Evolutionary conservation across 2,113 vertebrate species (phyloP).

Genomic region (Serilophus lunatus): DNA sequence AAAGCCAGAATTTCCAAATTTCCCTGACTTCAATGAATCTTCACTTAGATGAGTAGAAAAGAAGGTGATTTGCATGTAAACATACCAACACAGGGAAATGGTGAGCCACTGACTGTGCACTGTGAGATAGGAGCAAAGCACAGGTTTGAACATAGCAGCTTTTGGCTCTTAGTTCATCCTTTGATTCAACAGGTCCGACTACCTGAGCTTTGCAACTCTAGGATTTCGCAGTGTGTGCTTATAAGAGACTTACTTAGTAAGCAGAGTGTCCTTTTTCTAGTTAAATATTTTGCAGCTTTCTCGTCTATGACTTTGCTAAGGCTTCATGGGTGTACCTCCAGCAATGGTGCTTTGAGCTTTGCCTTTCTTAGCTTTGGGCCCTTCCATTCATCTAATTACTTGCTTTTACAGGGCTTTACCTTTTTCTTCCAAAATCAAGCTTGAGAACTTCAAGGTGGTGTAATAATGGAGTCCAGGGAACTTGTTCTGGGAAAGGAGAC

Average conservation of each 20-base stretch:
- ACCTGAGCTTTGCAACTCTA: background rate
- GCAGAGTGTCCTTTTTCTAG: background rate
- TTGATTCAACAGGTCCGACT: background rate
- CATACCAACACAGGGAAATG: background rate
- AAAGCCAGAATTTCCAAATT: background rate
- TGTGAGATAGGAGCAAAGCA: background rate
- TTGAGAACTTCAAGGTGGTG: conserved; percentile 65
- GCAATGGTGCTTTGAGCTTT: conserved; percentile 42
- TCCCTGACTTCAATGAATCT: background rate
- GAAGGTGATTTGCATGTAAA: background rate
- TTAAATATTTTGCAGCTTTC: background rate
- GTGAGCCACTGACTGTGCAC: background rate
- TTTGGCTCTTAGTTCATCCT: background rate
- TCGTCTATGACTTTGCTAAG: conserved; percentile 9
- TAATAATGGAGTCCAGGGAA: conserved; percentile 36
- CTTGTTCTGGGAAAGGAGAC: background rate
- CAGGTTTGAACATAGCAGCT: background rate
- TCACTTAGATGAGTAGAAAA: background rate
- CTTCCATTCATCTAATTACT: conserved; percentile 2
- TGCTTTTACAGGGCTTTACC: conserved; percentile 7
- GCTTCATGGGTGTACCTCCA: background rate
- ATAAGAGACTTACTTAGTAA: background rate
- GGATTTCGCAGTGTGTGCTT: background rate
- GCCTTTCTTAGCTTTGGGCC: conserved; percentile 8
- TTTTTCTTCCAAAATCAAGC: conserved; percentile 54